Evolutionary conservation across 2,888 invertebrate genomes (phyloP).

Genomic region (Steinernema hermaphroditum): DNA sequence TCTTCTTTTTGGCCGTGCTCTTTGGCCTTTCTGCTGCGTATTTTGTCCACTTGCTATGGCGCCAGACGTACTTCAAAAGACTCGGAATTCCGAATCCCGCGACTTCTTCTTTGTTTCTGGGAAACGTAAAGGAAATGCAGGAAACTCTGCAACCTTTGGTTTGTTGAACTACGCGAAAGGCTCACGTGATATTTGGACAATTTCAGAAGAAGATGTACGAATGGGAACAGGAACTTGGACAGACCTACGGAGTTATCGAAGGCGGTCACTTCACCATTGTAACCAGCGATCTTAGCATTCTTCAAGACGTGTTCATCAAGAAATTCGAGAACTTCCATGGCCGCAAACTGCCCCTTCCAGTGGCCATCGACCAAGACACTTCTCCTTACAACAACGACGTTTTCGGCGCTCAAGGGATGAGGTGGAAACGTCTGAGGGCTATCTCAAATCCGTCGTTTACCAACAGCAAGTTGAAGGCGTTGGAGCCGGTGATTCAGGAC

Average conservation of each 20-base stretch:
- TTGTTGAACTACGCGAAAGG: background rate
- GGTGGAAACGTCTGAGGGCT: conserved; percentile 70
- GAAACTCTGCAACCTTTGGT: background rate
- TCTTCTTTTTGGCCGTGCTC: background rate
- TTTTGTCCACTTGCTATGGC: conserved; percentile 14
- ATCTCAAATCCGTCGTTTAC: conserved; percentile 70
- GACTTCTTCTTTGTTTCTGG: background rate
- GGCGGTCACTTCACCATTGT: conserved; percentile 66
- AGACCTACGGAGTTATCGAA: conserved; percentile 55
- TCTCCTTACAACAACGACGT: conserved; percentile 48
- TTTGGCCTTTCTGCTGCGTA: conserved; percentile 34
- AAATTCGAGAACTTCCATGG: conserved; percentile 67
- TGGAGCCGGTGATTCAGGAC: conserved; percentile 42
- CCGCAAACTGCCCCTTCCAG: conserved; percentile 61
- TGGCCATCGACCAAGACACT: conserved; percentile 45
- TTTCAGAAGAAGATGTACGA: conserved; percentile 14
- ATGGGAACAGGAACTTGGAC: conserved; percentile 31
- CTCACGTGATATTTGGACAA: too few species aligned
- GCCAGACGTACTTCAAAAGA: conserved; percentile 22
- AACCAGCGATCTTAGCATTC: conserved; percentile 66
- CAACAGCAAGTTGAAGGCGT: conserved; percentile 69
- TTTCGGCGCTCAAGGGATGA: conserved; percentile 67
- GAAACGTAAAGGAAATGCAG: conserved; percentile 29
- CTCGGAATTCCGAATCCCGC: background rate
- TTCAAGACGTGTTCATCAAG: conserved; percentile 67